Percentiles rank a stretch among this genome's conserved stretches.
Evolutionary conservation across 2,888 invertebrate genomes (phyloP).

Genomic region (Eupithecia centaureata): DNA sequence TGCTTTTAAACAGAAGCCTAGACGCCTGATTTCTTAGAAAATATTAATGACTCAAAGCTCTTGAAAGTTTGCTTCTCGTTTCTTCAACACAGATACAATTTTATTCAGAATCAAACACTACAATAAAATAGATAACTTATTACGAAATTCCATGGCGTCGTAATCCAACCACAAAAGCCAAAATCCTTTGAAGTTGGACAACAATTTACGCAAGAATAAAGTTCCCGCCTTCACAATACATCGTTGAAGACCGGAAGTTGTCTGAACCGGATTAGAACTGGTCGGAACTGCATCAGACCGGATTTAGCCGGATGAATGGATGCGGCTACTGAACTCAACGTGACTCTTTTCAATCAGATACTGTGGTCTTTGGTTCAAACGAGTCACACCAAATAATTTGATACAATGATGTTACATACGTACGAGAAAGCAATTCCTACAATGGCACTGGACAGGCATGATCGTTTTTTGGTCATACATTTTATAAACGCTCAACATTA

Average conservation of each 20-base stretch:
- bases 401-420: neutral
- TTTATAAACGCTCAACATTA: no score
- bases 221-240: slow-evolving; percentile 19
- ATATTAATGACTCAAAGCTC: neutral
- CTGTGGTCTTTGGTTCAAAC: neutral
- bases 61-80: neutral
- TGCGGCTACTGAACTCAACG: slow-evolving; percentile 7
- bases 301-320: slow-evolving; percentile 43
- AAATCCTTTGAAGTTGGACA: slow-evolving; percentile 17
- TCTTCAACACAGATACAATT: neutral
- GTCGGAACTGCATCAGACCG: slow-evolving; percentile 48
- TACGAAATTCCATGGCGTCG: neutral
- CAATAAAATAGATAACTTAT: slow-evolving; percentile 8
- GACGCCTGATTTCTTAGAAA: neutral
- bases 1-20: neutral
- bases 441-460: neutral
- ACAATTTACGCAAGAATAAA: slow-evolving; percentile 28
- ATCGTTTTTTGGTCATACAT: no score
- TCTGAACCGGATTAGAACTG: slow-evolving; percentile 24
- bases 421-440: neutral
- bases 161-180: slow-evolving; percentile 15
- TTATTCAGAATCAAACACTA: neutral
- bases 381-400: neutral
- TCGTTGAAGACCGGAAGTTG: slow-evolving; percentile 28
- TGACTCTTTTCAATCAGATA: no score